phyloP scores from a whole-genome alignment of 2,797 vertebrate species.

The Chlorospingus flavigularis region DNA sequence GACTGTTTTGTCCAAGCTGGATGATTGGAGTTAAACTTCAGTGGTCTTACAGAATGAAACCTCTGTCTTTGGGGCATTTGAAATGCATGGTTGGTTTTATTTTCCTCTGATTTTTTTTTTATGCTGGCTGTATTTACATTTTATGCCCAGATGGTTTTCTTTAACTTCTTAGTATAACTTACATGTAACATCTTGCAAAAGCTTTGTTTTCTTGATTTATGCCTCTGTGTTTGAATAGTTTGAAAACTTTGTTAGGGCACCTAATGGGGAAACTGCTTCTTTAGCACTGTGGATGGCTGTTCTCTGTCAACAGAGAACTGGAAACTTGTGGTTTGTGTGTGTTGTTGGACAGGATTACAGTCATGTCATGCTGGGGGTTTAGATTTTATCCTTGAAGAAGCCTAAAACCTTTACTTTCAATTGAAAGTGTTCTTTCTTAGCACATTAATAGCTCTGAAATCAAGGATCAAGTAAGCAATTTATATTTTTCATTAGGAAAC shows the following conservation, averaged over 20 bases:
- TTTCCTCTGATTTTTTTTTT: slow-evolving; percentile 20
- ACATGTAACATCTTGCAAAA: slow-evolving; percentile 25
- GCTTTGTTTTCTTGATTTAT: slow-evolving; percentile 59
- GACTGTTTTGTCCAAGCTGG: background rate
- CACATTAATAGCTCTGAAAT: background rate
- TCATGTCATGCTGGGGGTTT: background rate
- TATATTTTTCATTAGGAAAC: background rate
- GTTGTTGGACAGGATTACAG: background rate
- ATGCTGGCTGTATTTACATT: slow-evolving; percentile 41
- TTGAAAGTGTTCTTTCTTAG: background rate
- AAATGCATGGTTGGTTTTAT: slow-evolving; percentile 15
- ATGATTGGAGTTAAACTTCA: background rate
- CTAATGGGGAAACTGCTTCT: slow-evolving; percentile 15
- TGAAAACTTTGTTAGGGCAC: slow-evolving; percentile 44
- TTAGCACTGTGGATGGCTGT: slow-evolving; percentile 18
- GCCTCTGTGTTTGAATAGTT: slow-evolving; percentile 32
- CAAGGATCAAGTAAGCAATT: background rate
- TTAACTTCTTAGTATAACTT: slow-evolving; percentile 43
- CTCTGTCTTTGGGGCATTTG: background rate
- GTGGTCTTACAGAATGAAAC: background rate
- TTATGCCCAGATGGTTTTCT: slow-evolving; percentile 60
- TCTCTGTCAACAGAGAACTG: slow-evolving; percentile 9
- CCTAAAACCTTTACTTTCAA: background rate
- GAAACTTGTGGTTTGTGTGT: background rate
- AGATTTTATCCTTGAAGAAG: background rate